Base-by-base conservation (phyloP, 2,113 vertebrate species). In the Scomber colias region DNA sequence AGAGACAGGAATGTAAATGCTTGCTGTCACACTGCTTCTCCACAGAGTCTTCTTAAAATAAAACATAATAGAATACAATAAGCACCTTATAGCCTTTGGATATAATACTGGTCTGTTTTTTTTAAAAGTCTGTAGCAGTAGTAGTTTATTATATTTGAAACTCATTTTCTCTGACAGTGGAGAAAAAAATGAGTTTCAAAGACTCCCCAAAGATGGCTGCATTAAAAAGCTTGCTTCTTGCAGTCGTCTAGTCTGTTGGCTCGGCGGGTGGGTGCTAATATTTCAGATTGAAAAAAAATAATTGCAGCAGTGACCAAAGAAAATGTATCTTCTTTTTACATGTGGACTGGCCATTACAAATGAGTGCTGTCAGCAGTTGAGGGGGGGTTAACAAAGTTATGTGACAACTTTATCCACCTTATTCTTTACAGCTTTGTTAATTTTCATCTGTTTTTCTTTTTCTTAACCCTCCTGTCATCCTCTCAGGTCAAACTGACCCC, bases 281-380 rank as follows among this genome's bases (percentile, higher is more conserved):
- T 35, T 74, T 67, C 14, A 61, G n/a, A 46, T 45, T 46, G 5
- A 51, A 51, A 75, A 14, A 68, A 14, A 68, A 27, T 30, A 31
- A 49, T 74, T 68, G 16, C 31, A 53, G 44, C 61, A 44, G 35
- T 50, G 44, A 64, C n/a, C 11, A 45, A 11, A 11, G 17, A 17
- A 44, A 50, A 63, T 19, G 11, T 5, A 40, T 68, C 15, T 57
- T 69, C 16, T 16, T 57, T 66, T 61, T 40, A 11, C 16, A 21
- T 17, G 16, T 49, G 15, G 27, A 27, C 15, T 3, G 66, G 17
- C 21, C 35, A 35, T 35, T 55, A 19, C 16, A 75, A 60, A 69
- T 30, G 24, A 62, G 24, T 61, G 48, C 5, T 19, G 44, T 51
- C 17, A 16, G n/a, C 2, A 31, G n/a, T 35, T n/a, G 24, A 24